Percentiles rank a stretch among this genome's conserved stretches.
phyloP scores from a whole-genome alignment of 1,140 invertebrate genomes.

The Papilio helenus region DNA sequence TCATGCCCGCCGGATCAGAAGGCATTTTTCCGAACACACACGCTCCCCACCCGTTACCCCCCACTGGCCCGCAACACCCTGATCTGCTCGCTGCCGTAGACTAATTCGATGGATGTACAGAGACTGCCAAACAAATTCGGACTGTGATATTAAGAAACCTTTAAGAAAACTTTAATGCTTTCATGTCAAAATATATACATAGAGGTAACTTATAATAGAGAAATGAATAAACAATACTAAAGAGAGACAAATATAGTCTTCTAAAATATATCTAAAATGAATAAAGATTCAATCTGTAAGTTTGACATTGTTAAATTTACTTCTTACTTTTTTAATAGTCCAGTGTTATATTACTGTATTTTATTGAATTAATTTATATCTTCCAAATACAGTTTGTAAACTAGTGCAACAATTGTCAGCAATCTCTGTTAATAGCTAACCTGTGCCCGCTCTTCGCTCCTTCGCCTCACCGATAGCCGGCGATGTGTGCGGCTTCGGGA shows the following conservation, averaged over 20 bases:
- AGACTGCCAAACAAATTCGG: conserved; percentile 34
- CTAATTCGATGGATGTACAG: conserved; percentile 46
- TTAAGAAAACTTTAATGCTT: no score
- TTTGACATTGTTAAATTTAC: no score
- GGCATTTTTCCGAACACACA: conserved; percentile 80
- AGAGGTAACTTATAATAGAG: no score
- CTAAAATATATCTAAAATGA: no score
- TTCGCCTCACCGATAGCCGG: conserved; percentile 78
- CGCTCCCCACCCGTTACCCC: conserved; percentile 49
- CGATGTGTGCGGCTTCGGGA: conserved; percentile 76
- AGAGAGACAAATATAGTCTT: no score
- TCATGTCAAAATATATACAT: no score
- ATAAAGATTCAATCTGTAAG: no score
- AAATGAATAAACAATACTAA: no score
- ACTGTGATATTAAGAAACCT: no score
- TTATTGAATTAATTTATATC: background rate
- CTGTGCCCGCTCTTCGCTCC: conserved; percentile 71
- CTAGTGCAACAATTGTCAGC: conserved; percentile 31
- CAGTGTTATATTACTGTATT: background rate
- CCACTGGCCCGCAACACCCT: conserved; percentile 44
- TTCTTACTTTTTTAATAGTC: no score
- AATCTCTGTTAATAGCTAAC: conserved; percentile 50
- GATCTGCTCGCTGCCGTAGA: conserved; percentile 69
- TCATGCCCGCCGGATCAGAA: conserved; percentile 66
- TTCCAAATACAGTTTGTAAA: background rate